phyloP scores from a whole-genome alignment of 2,888 invertebrate species.

The Lypha dubia region DNA sequence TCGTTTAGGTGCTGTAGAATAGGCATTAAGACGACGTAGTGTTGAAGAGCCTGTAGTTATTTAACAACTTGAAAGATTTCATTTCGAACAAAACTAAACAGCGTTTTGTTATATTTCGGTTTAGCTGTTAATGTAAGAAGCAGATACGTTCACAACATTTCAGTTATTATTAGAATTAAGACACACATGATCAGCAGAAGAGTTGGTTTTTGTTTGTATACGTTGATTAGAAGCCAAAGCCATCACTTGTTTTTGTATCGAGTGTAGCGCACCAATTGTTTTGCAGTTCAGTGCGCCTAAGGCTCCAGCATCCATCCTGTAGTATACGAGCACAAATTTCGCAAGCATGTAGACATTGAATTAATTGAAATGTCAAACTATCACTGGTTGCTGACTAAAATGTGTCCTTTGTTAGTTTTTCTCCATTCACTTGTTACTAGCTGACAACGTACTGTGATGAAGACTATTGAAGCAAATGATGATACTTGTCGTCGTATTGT shows the following conservation, averaged over 20 bases:
- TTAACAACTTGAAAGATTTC: slow-evolving; percentile 54
- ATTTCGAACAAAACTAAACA: slow-evolving; percentile 59
- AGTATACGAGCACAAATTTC: slow-evolving; percentile 60
- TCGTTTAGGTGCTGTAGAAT: slow-evolving; percentile 67
- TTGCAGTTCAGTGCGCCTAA: slow-evolving; percentile 61
- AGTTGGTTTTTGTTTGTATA: slow-evolving; percentile 61
- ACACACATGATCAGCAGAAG: slow-evolving; percentile 70
- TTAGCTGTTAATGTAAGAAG: slow-evolving; percentile 48
- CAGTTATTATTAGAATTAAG: slow-evolving; percentile 63
- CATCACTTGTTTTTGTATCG: slow-evolving; percentile 59
- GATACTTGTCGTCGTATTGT: slow-evolving; percentile 70
- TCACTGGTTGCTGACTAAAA: slow-evolving; percentile 68
- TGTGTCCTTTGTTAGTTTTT: slow-evolving; percentile 76
- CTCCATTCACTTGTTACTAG: slow-evolving; percentile 47
- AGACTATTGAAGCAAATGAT: slow-evolving; percentile 74
- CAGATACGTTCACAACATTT: slow-evolving; percentile 31
- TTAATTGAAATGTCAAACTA: slow-evolving; percentile 31
- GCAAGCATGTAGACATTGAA: slow-evolving; percentile 54
- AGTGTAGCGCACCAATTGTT: slow-evolving; percentile 62
- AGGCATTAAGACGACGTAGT: slow-evolving; percentile 69
- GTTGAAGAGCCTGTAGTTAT: slow-evolving; percentile 70
- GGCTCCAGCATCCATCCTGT: slow-evolving; percentile 71
- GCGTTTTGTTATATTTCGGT: slow-evolving; percentile 36
- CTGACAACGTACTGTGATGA: slow-evolving; percentile 67
- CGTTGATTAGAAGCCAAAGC: slow-evolving; percentile 70